Evolutionary conservation across 1,140 invertebrate species (phyloP), one percentile per base, ranked within the genome.

Genomic region (Caenorhabditis remanei): DNA sequence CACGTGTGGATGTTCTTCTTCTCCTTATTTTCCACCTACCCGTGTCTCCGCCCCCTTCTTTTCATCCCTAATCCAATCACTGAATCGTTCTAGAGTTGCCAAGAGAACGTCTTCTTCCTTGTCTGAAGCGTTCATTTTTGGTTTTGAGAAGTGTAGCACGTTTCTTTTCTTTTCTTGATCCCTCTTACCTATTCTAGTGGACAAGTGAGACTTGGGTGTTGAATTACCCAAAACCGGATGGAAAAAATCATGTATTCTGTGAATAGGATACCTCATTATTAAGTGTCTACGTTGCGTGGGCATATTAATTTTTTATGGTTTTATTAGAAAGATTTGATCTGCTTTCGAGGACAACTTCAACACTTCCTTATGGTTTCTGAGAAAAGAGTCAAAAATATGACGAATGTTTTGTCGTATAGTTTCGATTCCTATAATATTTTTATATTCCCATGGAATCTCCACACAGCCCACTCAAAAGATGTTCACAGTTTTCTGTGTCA

Each of bases 231-330:
- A 67, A 67, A 67, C 63, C 40, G 63, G 63, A 67, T 16, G 40
- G 32, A 32, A 40, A 13, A 58, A 9, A 67, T 67, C 32, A 14
- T 11, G n/a, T 67, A 41, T 9, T 67, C 24, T 41, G 32, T 4
- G 13, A 40, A 40, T 67, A 67, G 32, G 63, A 67, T 67, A 67
- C 63, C 63, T 67, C 63, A 67, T 67, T 41, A 41, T 67, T 67
- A 19, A 67, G 11, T 58, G 56, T 58, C 40, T 67, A 19, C 4
- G 13, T 67, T 41, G 32, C 9, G 9, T 16, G 19, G 58, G 16
- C 2, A 53, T 53, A 53, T 53, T 53, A 53, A 53, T 53, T 53
- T 61, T 61, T 61, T 21, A 32, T 61, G n/a, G 9, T 9, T 61
- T n/a, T 61, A 16, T 61, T 61, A n/a, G n/a, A 21, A 32, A 32